Conservation (phyloP, 2,888 invertebrate species). For the Lasioglossum leucozonium region DNA sequence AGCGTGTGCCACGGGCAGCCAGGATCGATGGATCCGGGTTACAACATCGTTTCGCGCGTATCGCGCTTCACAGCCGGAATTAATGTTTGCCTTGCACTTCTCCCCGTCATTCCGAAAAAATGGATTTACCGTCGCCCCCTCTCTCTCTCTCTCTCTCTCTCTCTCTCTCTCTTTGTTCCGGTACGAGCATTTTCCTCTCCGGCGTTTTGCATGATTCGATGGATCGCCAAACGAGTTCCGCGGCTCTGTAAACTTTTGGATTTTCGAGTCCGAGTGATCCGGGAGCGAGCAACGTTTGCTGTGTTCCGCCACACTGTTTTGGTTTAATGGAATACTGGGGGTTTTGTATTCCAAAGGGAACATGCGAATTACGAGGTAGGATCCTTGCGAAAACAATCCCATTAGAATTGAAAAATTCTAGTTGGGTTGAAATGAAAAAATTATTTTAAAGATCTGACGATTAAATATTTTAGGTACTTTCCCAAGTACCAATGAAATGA, state of each 20-base stretch:
- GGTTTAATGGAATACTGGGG: neutral
- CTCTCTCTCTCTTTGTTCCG: neutral
- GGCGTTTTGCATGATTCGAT: slow-evolving; percentile 8
- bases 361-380: neutral
- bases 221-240: neutral
- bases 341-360: neutral
- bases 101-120: slow-evolving; percentile 3
- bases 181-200: neutral
- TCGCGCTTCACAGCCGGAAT: neutral
- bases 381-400: neutral
- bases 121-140: neutral
- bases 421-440: too few species aligned
- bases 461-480: too few species aligned
- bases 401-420: neutral
- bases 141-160: neutral
- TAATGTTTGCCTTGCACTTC: slow-evolving; percentile 13
- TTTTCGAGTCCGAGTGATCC: neutral
- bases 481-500: too few species aligned
- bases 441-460: too few species aligned
- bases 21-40: slow-evolving; percentile 7
- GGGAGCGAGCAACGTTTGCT: neutral
- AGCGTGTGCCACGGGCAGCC: neutral
- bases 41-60: neutral
- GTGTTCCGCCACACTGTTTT: neutral
- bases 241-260: neutral